Conservation (phyloP, 2,113 vertebrate genomes). For the Proteles cristata region DNA sequence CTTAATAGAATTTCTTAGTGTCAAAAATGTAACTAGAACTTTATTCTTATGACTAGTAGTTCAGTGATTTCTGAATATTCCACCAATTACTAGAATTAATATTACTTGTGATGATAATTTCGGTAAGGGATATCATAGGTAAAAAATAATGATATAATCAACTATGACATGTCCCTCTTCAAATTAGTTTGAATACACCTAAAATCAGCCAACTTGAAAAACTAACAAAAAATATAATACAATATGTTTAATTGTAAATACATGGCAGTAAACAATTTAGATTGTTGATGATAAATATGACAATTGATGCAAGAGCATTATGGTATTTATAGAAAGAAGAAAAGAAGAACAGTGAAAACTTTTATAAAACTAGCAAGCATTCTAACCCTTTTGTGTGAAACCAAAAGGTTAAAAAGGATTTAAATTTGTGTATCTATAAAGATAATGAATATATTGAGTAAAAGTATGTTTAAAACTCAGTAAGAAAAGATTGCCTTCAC, state of each 20-base stretch:
- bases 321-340: neutral
- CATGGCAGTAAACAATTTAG: neutral
- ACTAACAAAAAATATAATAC: neutral
- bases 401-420: neutral
- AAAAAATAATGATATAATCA: neutral
- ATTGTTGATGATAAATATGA: neutral
- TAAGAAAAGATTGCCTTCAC: neutral
- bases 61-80: neutral
- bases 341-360: neutral
- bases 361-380: neutral
- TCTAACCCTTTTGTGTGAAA: neutral
- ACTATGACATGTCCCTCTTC: neutral
- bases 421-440: neutral
- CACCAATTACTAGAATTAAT: neutral
- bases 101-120: neutral
- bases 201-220: neutral
- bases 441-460: neutral
- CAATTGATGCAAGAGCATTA: too few species aligned
- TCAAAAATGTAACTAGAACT: neutral
- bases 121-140: neutral
- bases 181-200: neutral
- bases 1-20: neutral
- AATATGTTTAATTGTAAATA: neutral
- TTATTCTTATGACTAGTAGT: neutral
- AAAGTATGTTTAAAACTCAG: neutral